A percentile compares a stretch with the other conserved stretches of the same genome.
These are phyloP conservation scores for Anadara kagoshimensis DNA, from an alignment of 1,140 invertebrate species.

Conservation along the genomic window DNA sequence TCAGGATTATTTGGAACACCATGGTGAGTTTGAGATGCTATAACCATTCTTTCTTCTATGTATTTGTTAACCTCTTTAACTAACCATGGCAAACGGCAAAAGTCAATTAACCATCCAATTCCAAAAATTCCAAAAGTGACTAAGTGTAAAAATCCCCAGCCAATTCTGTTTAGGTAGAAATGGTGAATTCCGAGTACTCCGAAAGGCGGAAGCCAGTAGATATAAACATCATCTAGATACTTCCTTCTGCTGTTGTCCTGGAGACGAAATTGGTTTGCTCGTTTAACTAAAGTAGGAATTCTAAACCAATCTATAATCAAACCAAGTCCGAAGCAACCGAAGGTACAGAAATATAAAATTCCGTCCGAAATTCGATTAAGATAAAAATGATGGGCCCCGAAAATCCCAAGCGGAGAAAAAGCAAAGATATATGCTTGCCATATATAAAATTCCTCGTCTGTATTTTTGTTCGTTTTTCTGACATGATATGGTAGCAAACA, in stretches of 20 bases:
- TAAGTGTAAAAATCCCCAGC: conserved; percentile 60
- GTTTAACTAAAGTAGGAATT: conserved; percentile 52
- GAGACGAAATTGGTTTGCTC: conserved; percentile 40
- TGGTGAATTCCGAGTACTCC: conserved; percentile 46
- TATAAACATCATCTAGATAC: conserved; percentile 32
- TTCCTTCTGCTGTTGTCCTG: not conserved
- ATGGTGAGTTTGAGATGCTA: too few relatives aligned
- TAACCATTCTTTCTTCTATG: too few relatives aligned
- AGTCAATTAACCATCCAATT: conserved; percentile 59
- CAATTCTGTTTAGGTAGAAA: conserved; percentile 55
- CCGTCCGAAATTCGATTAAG: conserved; percentile 49
- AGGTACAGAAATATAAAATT: conserved; percentile 56
- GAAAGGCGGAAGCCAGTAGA: conserved; percentile 37
- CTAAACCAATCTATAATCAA: conserved; percentile 61
- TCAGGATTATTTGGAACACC: too few relatives aligned
- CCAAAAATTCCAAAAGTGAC: conserved; percentile 59
- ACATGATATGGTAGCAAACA: conserved; percentile 60
- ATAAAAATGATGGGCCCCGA: conserved; percentile 63
- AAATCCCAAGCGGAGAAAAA: conserved; percentile 55
- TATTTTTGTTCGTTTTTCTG: conserved; percentile 42
- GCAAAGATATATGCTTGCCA: conserved; percentile 39
- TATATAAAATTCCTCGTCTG: not conserved
- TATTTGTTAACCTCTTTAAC: conserved; percentile 33
- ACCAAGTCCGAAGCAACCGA: conserved; percentile 59
- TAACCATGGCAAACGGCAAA: conserved; percentile 35